These are phyloP conservation scores for Merluccius polli DNA, from an alignment of 2,797 vertebrate genomes.

Conservation along the genomic window DNA sequence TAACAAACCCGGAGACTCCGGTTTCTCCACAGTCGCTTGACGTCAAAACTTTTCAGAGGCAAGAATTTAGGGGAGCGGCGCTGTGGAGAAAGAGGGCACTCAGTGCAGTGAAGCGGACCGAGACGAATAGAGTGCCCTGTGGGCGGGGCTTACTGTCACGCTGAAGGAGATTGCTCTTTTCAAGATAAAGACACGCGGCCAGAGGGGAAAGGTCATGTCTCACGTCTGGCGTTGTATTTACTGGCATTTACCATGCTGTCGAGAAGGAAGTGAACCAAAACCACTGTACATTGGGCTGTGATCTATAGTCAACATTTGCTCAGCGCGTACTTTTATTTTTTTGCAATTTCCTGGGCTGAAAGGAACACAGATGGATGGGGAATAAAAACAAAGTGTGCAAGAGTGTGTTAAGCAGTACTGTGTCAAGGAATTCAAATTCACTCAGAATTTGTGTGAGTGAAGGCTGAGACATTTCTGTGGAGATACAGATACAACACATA, in stretches of 20 bases:
- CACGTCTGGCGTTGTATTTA: conserved; percentile 3
- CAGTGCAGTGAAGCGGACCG: conserved; percentile 16
- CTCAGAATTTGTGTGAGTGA: no score
- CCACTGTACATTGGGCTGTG: not conserved
- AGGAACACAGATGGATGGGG: not conserved
- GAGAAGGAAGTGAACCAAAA: not conserved
- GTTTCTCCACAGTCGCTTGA: not conserved
- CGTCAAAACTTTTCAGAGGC: conserved; percentile 19
- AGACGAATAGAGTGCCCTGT: conserved; percentile 22
- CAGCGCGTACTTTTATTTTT: not conserved
- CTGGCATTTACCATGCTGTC: conserved; percentile 12
- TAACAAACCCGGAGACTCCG: not conserved
- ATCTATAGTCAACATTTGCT: not conserved
- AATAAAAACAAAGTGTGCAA: not conserved
- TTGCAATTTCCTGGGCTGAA: not conserved
- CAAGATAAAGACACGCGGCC: conserved; percentile 6
- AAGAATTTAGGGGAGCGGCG: not conserved
- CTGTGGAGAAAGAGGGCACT: conserved; percentile 2
- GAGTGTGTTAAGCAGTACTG: not conserved
- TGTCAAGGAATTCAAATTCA: not conserved
- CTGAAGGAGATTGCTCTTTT: conserved; percentile 10
- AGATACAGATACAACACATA: not conserved
- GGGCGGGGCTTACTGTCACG: conserved; percentile 20
- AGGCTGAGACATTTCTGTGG: not conserved
- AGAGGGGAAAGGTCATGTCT: conserved; percentile 8